A percentile compares a stretch with the other conserved stretches of the same genome.
Conservation (phyloP, 2,113 vertebrate genomes). For the Donacobius atricapilla region DNA sequence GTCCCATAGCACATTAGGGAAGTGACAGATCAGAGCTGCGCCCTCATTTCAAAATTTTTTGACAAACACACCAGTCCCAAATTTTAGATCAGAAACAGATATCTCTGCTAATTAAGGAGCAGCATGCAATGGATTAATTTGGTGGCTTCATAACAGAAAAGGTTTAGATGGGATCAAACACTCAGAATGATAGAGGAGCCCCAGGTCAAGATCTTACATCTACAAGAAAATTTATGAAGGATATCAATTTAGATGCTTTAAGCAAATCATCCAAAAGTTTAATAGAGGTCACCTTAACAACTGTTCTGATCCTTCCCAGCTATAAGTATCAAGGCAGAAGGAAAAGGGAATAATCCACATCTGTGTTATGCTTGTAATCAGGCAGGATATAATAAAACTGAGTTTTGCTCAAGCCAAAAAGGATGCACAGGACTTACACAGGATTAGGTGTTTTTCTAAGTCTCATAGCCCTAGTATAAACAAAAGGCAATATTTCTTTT, state of each 20-base stretch:
- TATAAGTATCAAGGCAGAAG: not conserved
- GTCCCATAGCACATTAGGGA: not conserved
- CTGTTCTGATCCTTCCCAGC: not conserved
- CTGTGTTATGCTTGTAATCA: not conserved
- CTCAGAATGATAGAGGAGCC: not conserved
- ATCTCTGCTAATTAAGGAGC: not conserved
- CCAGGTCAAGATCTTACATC: not conserved
- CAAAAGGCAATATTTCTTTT: not conserved
- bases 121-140: not conserved
- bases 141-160: not conserved
- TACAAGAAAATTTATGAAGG: not conserved
- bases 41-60: not conserved
- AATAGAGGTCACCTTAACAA: not conserved
- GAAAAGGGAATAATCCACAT: not conserved
- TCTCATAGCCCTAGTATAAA: not conserved
- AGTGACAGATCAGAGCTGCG: not conserved
- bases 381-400: not conserved
- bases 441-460: not conserved
- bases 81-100: not conserved
- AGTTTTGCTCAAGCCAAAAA: not conserved
- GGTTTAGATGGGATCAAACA: not conserved
- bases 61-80: not conserved
- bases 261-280: not conserved
- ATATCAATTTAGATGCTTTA: not conserved
- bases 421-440: not conserved